Conservation (phyloP, 2,113 vertebrate genomes). For the Himantopus leucocephalus region DNA sequence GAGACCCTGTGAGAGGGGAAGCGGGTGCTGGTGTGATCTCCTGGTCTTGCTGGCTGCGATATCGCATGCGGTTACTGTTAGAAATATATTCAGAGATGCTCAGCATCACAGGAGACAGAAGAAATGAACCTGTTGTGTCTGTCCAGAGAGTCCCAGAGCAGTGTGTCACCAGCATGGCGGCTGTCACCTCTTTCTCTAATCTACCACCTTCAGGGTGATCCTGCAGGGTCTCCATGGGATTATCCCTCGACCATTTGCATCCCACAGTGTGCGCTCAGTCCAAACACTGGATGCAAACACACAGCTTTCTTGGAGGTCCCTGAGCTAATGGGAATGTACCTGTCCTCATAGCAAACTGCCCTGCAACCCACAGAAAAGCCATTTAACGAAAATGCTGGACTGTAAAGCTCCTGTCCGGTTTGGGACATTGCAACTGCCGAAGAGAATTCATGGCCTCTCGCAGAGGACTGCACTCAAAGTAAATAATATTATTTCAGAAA, state of each 20-base stretch:
- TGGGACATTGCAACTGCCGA: constrained; percentile 6
- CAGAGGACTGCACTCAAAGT: background rate
- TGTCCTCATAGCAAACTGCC: background rate
- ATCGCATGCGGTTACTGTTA: fast-evolving
- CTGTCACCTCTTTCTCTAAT: background rate
- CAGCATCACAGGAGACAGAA: background rate
- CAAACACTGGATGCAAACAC: background rate
- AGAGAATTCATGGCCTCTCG: background rate
- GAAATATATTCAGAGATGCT: background rate
- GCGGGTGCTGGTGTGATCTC: background rate
- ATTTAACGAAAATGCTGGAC: background rate
- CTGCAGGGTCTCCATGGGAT: background rate
- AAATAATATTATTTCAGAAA: constrained; percentile 53
- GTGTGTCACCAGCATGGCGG: background rate
- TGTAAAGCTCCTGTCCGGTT: constrained; percentile 11
- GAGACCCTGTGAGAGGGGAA: background rate
- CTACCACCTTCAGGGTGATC: background rate
- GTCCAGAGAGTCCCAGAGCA: fast-evolving
- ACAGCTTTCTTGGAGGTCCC: background rate
- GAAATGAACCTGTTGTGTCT: background rate
- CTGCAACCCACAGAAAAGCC: background rate
- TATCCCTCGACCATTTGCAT: background rate
- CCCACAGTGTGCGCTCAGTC: background rate
- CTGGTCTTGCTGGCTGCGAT: background rate
- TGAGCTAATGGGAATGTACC: background rate